Evolutionary conservation across 1,140 invertebrate species (phyloP).

Genomic region (Elysia chlorotica): DNA sequence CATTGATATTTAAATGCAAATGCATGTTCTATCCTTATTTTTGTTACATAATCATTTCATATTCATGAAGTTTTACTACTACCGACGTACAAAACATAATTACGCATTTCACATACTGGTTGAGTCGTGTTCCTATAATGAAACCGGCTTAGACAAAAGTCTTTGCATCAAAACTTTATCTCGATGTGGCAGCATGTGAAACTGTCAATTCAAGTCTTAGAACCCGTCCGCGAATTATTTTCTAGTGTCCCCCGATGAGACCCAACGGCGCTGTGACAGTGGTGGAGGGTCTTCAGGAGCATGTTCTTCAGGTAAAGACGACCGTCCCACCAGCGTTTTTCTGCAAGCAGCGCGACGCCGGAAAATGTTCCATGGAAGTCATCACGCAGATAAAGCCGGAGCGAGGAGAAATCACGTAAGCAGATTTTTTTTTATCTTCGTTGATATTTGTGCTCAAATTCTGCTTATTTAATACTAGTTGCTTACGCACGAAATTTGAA

Average conservation of each 20-base stretch:
- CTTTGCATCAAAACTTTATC: no score
- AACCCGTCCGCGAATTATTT: no score
- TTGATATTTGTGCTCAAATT: neutral
- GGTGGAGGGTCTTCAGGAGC: conserved; percentile 23
- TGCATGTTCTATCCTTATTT: no score
- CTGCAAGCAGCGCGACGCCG: conserved; percentile 30
- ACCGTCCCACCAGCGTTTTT: conserved; percentile 34
- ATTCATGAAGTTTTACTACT: no score
- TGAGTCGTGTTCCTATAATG: no score
- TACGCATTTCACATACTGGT: no score
- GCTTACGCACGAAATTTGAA: neutral
- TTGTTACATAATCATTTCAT: no score
- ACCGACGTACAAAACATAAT: no score
- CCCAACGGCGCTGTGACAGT: conserved; percentile 17
- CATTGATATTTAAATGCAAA: no score
- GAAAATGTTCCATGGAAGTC: conserved; percentile 23
- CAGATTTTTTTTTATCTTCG: neutral
- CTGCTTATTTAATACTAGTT: neutral
- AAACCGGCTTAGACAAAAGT: no score
- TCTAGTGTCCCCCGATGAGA: conserved; percentile 6
- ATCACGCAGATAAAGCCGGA: conserved; percentile 11
- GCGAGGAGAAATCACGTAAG: conserved; percentile 14
- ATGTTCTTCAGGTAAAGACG: conserved; percentile 18
- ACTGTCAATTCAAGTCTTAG: neutral
- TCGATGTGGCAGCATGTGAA: neutral